phyloP scores from a whole-genome alignment of 1,140 invertebrate species.

The Dendroctonus valens region DNA sequence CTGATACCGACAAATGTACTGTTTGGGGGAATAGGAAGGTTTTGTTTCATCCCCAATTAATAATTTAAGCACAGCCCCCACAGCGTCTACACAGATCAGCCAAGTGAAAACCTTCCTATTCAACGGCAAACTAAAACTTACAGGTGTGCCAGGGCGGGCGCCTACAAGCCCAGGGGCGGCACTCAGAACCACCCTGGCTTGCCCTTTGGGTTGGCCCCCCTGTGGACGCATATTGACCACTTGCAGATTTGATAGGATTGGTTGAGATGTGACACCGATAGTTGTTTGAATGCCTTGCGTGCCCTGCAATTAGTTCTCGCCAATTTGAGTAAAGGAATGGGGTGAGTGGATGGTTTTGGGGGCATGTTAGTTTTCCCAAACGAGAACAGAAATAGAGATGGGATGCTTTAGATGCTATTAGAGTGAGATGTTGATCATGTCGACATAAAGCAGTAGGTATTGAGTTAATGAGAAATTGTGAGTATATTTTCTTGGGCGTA shows the following conservation, averaged over 20 bases:
- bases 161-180: conserved; percentile 77
- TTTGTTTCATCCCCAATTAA: not conserved
- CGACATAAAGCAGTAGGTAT: too few species aligned
- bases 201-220: conserved; percentile 67
- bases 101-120: conserved; percentile 36
- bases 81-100: not conserved
- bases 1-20: too few species aligned
- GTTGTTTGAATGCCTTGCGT: conserved; percentile 31
- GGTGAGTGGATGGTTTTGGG: not conserved
- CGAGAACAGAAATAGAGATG: not conserved
- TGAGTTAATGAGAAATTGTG: too few species aligned
- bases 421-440: too few species aligned
- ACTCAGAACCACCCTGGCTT: conserved; percentile 73
- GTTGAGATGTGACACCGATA: conserved; percentile 48
- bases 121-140: conserved; percentile 55
- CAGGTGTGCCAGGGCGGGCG: conserved; percentile 73
- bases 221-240: conserved; percentile 81
- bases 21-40: too few species aligned
- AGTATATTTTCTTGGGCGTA: too few species aligned
- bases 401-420: too few species aligned
- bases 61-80: not conserved
- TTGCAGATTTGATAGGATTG: conserved; percentile 70
- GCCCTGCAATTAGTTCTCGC: conserved; percentile 28
- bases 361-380: conserved; percentile 3
- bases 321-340: conserved; percentile 9